Evolutionary conservation across 2,888 invertebrate genomes (phyloP), one percentile per base, ranked within the genome.

Genomic region (Amblyteles armatorius): DNA sequence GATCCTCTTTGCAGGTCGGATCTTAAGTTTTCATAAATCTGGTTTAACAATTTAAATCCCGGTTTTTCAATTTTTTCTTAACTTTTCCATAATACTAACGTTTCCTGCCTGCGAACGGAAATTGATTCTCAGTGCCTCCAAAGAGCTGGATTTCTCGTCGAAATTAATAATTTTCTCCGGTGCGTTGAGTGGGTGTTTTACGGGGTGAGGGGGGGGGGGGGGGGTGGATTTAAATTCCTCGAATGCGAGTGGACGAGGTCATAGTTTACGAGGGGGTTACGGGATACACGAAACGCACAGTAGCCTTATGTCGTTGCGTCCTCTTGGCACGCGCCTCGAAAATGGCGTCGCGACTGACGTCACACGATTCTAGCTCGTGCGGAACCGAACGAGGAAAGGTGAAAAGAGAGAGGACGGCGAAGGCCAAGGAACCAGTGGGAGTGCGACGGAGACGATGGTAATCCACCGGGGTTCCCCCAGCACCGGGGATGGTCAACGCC

Each of bases 271-370:
- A 57, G 33, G 26, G 50, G 16, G 0, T 19, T 11, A 22, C 40
- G n/a, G 13, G 36, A 36, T 48, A 57, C 11, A 63, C 52, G 52
- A 55, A n/a, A 55, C 16, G 63, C 57, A 55, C 52, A 57, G 26
- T 65, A 73, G 79, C 72, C 44, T 40, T 48, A 63, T 67, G 55
- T 76, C 74, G 73, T 73, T 65, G 86, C 89, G 89, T 90, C 89
- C 90, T 90, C 89, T 90, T 91, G 92, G 92, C 93, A 92, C 92
- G 92, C 90, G 92, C 91, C 92, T 91, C 90, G 92, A 92, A 93
- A 92, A 92, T 93, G 93, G 92, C 92, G 93, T 90, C 92, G 88
- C 82, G 79, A 87, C 84, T 92, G 92, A 93, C 92, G 93, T 92
- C 93, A 92, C 89, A 89, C 88, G 89, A 90, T 90, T 87, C 89